Evolutionary conservation across 1,140 invertebrate genomes (phyloP).

Genomic region (Charaxes varanes): DNA sequence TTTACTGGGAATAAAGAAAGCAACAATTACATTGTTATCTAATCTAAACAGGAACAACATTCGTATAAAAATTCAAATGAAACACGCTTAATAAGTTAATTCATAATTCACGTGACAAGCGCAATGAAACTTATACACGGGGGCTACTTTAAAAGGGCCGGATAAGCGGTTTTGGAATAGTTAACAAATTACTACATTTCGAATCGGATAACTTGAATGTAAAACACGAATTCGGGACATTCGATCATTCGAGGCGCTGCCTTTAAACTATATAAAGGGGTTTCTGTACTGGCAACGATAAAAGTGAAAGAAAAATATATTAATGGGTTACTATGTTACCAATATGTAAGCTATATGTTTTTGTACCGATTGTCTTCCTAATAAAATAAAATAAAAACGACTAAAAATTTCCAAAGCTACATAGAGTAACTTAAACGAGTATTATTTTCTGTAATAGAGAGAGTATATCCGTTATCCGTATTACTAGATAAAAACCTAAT

Average conservation of each 20-base stretch:
- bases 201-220: constrained; percentile 20
- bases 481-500: too few species aligned
- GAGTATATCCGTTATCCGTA: too few species aligned
- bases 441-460: too few species aligned
- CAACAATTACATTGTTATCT: too few species aligned
- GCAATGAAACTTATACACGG: constrained; percentile 12
- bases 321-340: too few species aligned
- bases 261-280: constrained; percentile 21
- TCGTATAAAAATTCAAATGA: constrained; percentile 14
- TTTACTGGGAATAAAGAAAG: too few species aligned
- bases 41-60: constrained; percentile 1
- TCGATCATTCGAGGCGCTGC: constrained; percentile 21
- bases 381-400: too few species aligned
- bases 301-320: too few species aligned
- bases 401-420: constrained; percentile 1
- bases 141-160: constrained; percentile 2
- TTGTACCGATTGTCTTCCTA: too few species aligned
- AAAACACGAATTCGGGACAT: constrained; percentile 21
- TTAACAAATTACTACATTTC: constrained; percentile 21
- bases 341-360: too few species aligned
- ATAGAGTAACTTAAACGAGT: too few species aligned
- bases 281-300: constrained; percentile 7
- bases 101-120: constrained; percentile 24
- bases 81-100: constrained; percentile 26
- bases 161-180: constrained; percentile 19